Conservation (phyloP, 2,797 vertebrate species). For the Sebastes goodei region DNA sequence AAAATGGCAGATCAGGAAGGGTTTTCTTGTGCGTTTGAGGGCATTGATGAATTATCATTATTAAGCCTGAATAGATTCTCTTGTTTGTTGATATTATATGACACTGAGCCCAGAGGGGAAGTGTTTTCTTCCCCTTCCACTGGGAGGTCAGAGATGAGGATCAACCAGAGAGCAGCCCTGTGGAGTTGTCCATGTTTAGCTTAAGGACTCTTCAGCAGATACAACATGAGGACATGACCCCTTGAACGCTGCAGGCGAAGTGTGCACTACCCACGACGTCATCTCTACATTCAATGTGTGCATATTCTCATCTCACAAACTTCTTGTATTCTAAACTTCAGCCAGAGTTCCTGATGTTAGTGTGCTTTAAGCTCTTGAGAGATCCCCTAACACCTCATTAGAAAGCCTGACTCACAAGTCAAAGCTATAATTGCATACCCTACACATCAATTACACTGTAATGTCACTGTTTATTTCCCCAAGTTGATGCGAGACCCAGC, state of each 20-base stretch:
- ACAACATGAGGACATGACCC: conserved; percentile 15
- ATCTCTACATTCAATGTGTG: neutral
- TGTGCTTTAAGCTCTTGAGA: conserved; percentile 19
- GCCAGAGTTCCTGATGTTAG: neutral
- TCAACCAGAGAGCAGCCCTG: neutral
- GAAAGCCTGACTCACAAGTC: conserved; percentile 28
- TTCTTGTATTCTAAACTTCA: neutral
- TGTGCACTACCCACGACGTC: neutral
- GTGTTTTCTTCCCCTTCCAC: neutral
- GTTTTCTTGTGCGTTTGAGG: neutral
- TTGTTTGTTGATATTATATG: neutral
- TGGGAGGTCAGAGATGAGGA: conserved; percentile 34
- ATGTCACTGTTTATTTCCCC: conserved; percentile 38
- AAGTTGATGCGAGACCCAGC: neutral
- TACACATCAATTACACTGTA: conserved; percentile 34
- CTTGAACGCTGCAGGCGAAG: conserved; percentile 12
- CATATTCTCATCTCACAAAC: neutral
- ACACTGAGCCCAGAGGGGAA: neutral
- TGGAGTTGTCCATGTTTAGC: conserved; percentile 32
- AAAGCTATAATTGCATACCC: conserved; percentile 38
- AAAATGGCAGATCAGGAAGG: neutral
- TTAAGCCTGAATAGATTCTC: neutral
- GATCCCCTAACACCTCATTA: conserved; percentile 47
- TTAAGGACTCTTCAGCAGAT: conserved; percentile 38
- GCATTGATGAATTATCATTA: neutral